Evolutionary conservation across 2,797 vertebrate species (phyloP), one percentile per base, ranked within the genome.

Genomic region (Bradypus variegatus): DNA sequence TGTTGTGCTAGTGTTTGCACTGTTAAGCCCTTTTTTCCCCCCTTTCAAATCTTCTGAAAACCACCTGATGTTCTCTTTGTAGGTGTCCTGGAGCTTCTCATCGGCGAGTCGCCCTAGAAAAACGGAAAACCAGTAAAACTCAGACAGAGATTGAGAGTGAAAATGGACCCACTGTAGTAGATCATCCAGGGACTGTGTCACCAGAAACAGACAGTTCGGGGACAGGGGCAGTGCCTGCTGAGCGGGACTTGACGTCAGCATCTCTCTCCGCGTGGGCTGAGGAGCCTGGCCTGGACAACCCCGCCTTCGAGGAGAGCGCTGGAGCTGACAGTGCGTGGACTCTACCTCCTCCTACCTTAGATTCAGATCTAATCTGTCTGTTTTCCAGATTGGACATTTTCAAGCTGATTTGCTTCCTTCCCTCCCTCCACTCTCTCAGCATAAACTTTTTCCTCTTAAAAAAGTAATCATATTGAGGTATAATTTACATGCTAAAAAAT

Each of bases 21-120:
- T 29, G 0, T 58, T 77, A 69, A 65, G 58, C 29, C 13, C 8
- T n/a, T 60, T 76, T 62, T n/a, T 29, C 36, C 11, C 16, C 55
- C 55, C 16, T 53, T 83, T 79, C 50, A n/a, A 41, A 48, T 65
- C 31, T 41, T 88, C 94, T 93, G 92, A 91, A 85, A 76, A 2
- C 75, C 15, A 19, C 77, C 5, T 60, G 15, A 10, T 23, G 0
- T 60, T 97, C 83, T 96, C 41, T 97, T 94, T 95, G 67, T 97
- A 99, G 99, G 97, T 99, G 99, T 97, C 98, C 98, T 29, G 99
- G 99, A 95, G 99, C 98, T 93, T 98, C 97, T 86, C 97, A 98
- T 95, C 98, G 98, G 95, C 98, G 98, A 97, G 97, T 96, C 78
- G 98, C 95, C 62, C 96, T 98, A 95, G 98, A 99, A 33, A 97